Evolutionary conservation across 64 coral and sea anemone species (phyloP).

Genomic region (Exaiptasia diaphana): DNA sequence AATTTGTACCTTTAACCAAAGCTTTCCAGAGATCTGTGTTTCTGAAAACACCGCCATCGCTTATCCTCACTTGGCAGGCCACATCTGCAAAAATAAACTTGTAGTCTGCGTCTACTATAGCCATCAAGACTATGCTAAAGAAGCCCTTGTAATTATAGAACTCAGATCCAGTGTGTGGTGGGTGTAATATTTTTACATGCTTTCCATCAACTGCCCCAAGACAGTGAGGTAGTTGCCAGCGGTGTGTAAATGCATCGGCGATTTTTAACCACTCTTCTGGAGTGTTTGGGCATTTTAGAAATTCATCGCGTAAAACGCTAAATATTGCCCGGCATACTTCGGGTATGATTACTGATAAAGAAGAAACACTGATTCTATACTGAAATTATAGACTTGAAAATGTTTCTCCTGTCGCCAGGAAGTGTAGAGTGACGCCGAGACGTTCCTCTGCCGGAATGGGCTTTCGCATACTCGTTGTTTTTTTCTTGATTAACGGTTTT

Average conservation of each 20-base stretch:
- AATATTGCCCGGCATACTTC: slow-evolving; percentile 52
- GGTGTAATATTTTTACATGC: slow-evolving; percentile 20
- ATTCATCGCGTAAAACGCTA: slow-evolving; percentile 27
- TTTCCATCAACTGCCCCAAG: slow-evolving; percentile 44
- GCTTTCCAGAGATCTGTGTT: slow-evolving; percentile 14
- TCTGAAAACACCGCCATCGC: slow-evolving; percentile 57
- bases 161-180: slow-evolving; percentile 33
- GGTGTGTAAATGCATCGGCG: slow-evolving; percentile 34
- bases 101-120: slow-evolving; percentile 16
- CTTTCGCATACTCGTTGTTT: neutral
- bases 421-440: slow-evolving; percentile 5
- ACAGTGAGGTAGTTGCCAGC: slow-evolving; percentile 53
- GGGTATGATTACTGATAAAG: slow-evolving; percentile 37
- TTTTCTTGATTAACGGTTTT: neutral
- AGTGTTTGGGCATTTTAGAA: slow-evolving; percentile 18
- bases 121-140: slow-evolving; percentile 58
- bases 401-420: neutral
- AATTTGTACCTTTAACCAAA: neutral
- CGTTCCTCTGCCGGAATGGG: neutral
- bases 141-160: slow-evolving; percentile 51
- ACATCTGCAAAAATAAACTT: slow-evolving; percentile 68
- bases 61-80: slow-evolving; percentile 62
- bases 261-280: slow-evolving; percentile 42
- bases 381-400: neutral
- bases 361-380: slow-evolving; percentile 32